Base-by-base conservation (phyloP, 2,888 invertebrate species). In the Chymomyza procnemis region DNA sequence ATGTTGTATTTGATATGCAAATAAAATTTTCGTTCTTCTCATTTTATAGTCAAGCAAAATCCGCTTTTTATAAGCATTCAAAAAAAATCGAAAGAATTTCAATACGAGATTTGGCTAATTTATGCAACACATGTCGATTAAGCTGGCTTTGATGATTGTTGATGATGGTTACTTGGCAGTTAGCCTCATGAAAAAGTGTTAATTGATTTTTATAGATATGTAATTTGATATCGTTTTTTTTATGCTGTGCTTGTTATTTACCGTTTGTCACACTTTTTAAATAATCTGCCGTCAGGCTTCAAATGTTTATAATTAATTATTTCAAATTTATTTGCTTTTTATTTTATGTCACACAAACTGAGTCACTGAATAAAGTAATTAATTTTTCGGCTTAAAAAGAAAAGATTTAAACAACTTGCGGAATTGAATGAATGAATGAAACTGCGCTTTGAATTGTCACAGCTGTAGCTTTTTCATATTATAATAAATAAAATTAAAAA, bases 1-100 rank as follows among this genome's bases (percentile, higher is more conserved):
- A 88, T 88, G 88, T 83, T 88, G 83, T 86, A 75, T 88, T 88
- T 88, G 89, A 88, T 89, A 88, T 88, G 88, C 81, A 85, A 88
- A 88, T 88, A n/a, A 21, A 26, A 26, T 56, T 56, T 56, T 61
- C 50, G 26, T 22, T 22, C 14, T 56, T 30, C 16, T 22, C 16
- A 34, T 50, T 34, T 26, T 26, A 26, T 8, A 26, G 26, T 26
- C 26, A 26, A 26, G 6, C 26, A 0, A 26, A 26, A 26, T 26
- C 26, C 26, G 6, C 26, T 26, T 26, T 58, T 66, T 59, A 58
- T 34, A 50, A 19, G 54, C 52, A 64, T 41, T 18, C 41, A 55
- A 64, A 54, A 69, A 58, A 64, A 73, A 70, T 56, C 71, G 74
- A 75, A 69, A 73, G 70, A 70, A 69, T 65, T 58, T 21, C 58